These are phyloP conservation scores for Urophycis tenuis DNA, from an alignment of 2,797 vertebrate genomes.

Conservation along the genomic window DNA sequence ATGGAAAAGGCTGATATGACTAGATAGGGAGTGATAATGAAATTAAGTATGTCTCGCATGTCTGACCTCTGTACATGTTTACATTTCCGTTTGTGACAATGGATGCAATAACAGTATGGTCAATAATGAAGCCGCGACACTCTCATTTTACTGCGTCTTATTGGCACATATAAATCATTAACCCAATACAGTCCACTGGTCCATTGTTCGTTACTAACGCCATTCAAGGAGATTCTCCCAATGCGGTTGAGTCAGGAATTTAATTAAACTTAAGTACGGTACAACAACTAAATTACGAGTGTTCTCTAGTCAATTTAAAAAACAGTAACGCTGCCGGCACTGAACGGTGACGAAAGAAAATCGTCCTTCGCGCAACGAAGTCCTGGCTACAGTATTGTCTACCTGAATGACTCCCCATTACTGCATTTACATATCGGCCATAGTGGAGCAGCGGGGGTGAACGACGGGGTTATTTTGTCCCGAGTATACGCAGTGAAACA, in stretches of 20 bases:
- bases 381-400: not conserved
- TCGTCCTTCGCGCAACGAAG: not conserved
- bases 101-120: not conserved
- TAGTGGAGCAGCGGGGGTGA: not conserved
- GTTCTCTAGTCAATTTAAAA: not conserved
- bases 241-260: not conserved
- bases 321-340: too few species aligned
- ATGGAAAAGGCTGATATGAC: too few species aligned
- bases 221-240: not conserved
- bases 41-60: not conserved
- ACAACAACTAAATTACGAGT: not conserved
- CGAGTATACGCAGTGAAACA: too few species aligned
- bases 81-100: not conserved
- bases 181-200: slow-evolving; percentile 25
- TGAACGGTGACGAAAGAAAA: not conserved
- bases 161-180: slow-evolving; percentile 47
- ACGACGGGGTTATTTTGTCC: not conserved
- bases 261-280: not conserved
- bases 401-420: too few species aligned
- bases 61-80: not conserved
- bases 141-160: slow-evolving; percentile 32
- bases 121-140: not conserved
- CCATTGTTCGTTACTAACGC: not conserved
- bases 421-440: too few species aligned
- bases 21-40: slow-evolving; percentile 17